phyloP scores from a whole-genome alignment of 2,113 vertebrate genomes.

The Clarias gariepinus region DNA sequence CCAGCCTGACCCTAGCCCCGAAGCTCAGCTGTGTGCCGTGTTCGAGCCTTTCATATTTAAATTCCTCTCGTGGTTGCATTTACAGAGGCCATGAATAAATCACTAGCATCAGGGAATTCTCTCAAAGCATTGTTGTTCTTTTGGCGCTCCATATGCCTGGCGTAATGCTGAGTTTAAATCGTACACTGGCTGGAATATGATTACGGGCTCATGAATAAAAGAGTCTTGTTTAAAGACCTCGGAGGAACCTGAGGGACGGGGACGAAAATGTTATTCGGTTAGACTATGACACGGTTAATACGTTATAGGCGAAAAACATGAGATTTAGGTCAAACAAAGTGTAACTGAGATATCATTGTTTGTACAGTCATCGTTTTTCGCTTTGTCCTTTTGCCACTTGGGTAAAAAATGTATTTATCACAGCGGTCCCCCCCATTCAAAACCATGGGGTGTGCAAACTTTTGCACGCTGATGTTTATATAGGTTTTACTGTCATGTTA shows the following conservation, averaged over 20 bases:
- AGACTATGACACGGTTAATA: too few relatives aligned
- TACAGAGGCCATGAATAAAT: slow-evolving; percentile 48
- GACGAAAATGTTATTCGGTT: too few relatives aligned
- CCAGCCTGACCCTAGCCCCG: neutral
- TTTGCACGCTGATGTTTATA: neutral
- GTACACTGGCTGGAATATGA: slow-evolving; percentile 31
- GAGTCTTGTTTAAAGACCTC: neutral
- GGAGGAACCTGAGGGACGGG: neutral
- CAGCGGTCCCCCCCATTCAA: neutral
- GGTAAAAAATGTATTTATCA: too few relatives aligned
- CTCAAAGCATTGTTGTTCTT: slow-evolving; percentile 38
- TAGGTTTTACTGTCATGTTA: neutral
- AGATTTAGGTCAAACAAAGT: neutral
- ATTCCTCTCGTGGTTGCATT: slow-evolving; percentile 36
- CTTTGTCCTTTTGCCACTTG: neutral
- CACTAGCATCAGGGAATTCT: slow-evolving; percentile 34
- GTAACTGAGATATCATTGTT: too few relatives aligned
- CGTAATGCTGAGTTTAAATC: slow-evolving; percentile 27
- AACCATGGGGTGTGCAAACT: neutral
- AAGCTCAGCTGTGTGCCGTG: slow-evolving; percentile 25
- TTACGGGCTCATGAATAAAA: slow-evolving; percentile 26
- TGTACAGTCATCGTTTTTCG: neutral
- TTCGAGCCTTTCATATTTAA: slow-evolving; percentile 47
- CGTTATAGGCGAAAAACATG: neutral
- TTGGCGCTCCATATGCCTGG: slow-evolving; percentile 34